Evolutionary conservation across 2,113 vertebrate species (phyloP).

Genomic region (Xiphophorus couchianus): DNA sequence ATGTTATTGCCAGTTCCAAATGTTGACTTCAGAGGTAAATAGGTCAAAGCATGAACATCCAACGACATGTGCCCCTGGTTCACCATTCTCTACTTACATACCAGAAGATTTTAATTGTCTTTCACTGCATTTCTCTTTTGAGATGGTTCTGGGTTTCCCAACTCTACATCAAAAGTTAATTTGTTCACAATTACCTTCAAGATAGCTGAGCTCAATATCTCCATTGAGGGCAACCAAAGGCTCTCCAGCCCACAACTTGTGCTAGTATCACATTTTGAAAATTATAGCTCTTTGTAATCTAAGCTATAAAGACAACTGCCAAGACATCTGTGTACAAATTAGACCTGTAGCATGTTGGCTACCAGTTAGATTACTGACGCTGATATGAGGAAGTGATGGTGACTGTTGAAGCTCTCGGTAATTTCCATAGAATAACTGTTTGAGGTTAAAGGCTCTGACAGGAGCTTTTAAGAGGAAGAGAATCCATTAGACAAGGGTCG

Average conservation of each 20-base stretch:
- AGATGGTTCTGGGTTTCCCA: not conserved
- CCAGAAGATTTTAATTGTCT: not conserved
- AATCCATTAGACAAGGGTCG: slow-evolving; percentile 80
- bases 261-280: not conserved
- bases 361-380: slow-evolving; percentile 46
- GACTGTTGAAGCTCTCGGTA: slow-evolving; percentile 59
- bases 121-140: not conserved
- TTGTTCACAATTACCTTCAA: not conserved
- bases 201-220: not conserved
- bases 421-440: slow-evolving; percentile 66
- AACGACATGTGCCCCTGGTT: not conserved
- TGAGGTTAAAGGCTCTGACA: slow-evolving; percentile 68
- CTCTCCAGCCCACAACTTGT: not conserved
- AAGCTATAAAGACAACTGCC: slow-evolving; percentile 24
- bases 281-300: slow-evolving; percentile 13
- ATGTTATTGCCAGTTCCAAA: not conserved
- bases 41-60: not conserved
- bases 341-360: slow-evolving; percentile 43
- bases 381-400: slow-evolving; percentile 57
- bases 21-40: not conserved
- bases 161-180: not conserved
- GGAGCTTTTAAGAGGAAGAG: slow-evolving; percentile 75
- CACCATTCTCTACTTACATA: not conserved
- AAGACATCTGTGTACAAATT: slow-evolving; percentile 42
- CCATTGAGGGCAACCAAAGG: not conserved